Evolutionary conservation across 2,113 vertebrate species (phyloP).

Genomic region (Myotis davidii): DNA sequence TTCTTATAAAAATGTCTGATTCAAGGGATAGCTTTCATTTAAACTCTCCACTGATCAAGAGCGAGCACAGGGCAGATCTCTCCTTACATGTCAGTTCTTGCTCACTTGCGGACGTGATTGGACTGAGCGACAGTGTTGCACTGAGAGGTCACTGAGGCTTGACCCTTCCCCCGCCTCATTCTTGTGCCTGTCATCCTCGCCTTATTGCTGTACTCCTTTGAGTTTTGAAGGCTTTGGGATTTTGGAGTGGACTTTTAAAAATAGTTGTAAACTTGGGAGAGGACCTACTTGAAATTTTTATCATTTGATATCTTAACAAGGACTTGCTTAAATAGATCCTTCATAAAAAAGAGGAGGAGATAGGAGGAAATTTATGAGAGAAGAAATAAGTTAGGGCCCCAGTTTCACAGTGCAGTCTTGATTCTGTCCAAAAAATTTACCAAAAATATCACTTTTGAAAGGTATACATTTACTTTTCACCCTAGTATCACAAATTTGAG

Average conservation of each 20-base stretch:
- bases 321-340: background rate
- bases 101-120: background rate
- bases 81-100: background rate
- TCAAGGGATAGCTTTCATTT: background rate
- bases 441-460: background rate
- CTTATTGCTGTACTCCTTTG: background rate
- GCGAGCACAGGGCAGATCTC: background rate
- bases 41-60: background rate
- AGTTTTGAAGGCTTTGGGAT: background rate
- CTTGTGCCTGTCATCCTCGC: background rate
- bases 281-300: background rate
- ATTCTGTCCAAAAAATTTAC: background rate
- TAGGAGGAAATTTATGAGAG: background rate
- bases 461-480: background rate
- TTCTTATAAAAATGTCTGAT: slow-evolving; percentile 27
- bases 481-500: background rate
- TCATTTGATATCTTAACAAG: background rate
- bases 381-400: background rate
- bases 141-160: too few relatives aligned
- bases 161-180: background rate
- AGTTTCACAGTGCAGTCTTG: background rate
- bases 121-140: background rate
- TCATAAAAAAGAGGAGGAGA: background rate
- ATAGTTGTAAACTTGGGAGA: background rate
- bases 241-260: background rate